Conservation (phyloP, 2,888 invertebrate genomes). For the Perithous albicinctus region DNA sequence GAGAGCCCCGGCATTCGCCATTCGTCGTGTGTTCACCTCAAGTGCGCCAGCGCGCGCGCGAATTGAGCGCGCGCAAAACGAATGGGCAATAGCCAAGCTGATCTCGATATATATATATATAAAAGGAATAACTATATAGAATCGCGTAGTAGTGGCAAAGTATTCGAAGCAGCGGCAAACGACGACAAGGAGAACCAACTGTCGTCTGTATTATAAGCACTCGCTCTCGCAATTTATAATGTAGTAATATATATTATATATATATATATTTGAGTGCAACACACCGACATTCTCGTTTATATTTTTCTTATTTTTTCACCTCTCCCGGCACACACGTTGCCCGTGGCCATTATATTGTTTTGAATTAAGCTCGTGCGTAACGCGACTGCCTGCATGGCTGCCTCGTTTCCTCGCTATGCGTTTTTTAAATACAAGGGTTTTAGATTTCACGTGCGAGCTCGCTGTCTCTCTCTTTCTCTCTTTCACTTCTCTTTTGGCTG, state of each 20-base stretch:
- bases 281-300: slow-evolving; percentile 12
- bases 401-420: slow-evolving; percentile 51
- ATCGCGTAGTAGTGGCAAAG: slow-evolving; percentile 7
- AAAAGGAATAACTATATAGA: no score
- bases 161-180: slow-evolving; percentile 17
- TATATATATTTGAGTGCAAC: not conserved
- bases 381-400: slow-evolving; percentile 73
- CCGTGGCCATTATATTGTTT: slow-evolving; percentile 81
- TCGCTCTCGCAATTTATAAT: slow-evolving; percentile 45
- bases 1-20: slow-evolving; percentile 43
- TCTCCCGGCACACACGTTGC: slow-evolving; percentile 69
- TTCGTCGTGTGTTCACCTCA: slow-evolving; percentile 17
- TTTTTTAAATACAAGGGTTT: slow-evolving; percentile 82
- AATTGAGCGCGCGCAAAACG: slow-evolving; percentile 39
- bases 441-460: slow-evolving; percentile 77
- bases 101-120: slow-evolving; percentile 14
- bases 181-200: slow-evolving; percentile 29
- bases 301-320: slow-evolving; percentile 10
- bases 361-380: slow-evolving; percentile 78
- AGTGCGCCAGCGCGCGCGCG: slow-evolving; percentile 2
- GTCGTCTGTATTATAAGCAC: slow-evolving; percentile 41
- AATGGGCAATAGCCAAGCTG: slow-evolving; percentile 46
- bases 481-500: slow-evolving; percentile 23
- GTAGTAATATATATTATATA: slow-evolving; percentile 10
- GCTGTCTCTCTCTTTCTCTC: slow-evolving; percentile 21